Conservation (phyloP, 2,797 vertebrate genomes). For the Alca torda region DNA sequence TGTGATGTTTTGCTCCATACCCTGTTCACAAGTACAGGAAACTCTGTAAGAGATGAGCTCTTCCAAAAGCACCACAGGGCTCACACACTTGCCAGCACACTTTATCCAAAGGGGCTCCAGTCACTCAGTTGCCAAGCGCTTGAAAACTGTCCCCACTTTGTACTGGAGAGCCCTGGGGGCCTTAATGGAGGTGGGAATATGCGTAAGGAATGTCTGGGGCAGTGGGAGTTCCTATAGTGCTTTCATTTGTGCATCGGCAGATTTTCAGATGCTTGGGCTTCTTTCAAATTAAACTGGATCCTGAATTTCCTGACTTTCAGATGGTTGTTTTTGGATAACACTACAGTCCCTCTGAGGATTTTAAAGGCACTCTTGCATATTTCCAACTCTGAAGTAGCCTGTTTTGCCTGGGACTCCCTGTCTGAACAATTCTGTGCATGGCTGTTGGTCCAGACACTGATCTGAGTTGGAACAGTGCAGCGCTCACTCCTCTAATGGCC, state of each 20-base stretch:
- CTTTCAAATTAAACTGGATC: conserved; percentile 68
- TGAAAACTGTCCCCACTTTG: conserved; percentile 60
- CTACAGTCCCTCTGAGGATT: conserved; percentile 42
- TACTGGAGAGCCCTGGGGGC: conserved; percentile 41
- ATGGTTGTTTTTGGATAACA: conserved; percentile 63
- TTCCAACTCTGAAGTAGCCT: conserved; percentile 51
- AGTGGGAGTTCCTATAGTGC: conserved; percentile 47
- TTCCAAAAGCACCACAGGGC: conserved; percentile 31
- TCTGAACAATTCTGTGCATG: conserved; percentile 2
- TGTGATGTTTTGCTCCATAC: not conserved
- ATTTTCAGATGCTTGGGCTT: conserved; percentile 65
- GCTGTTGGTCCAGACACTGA: not conserved
- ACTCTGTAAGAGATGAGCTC: not conserved
- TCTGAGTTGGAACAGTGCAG: not conserved
- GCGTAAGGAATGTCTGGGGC: conserved; percentile 2
- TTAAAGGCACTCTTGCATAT: conserved; percentile 54
- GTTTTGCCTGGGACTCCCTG: conserved; percentile 48
- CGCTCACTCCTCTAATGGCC: not conserved
- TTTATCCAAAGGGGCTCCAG: not conserved
- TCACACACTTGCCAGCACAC: conserved; percentile 14
- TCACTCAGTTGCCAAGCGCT: conserved; percentile 15
- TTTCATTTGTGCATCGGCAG: conserved; percentile 39
- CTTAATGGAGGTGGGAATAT: conserved; percentile 42
- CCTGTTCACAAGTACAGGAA: conserved; percentile 11
- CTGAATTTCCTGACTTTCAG: conserved; percentile 63